Base-by-base conservation (phyloP, 2,113 vertebrate genomes). In the Syrmaticus mikado region DNA sequence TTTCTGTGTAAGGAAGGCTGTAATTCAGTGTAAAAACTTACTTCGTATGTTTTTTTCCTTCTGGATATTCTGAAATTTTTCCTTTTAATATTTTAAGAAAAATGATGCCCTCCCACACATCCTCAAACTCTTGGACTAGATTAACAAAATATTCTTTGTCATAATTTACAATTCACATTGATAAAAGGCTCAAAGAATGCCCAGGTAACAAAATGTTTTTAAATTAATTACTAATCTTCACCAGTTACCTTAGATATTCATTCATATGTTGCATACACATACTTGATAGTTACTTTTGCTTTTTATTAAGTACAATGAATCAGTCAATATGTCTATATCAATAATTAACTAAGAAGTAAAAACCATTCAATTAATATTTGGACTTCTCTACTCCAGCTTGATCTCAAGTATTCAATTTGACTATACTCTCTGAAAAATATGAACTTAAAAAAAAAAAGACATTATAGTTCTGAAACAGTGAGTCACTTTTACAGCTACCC, bases 41-140 rank as follows among this genome's bases (percentile, higher is more conserved):
- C 1, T 46, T 46, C 9, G 5, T n/a, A 8, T 16, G 10, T 60
- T 45, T 82, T 81, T 61, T 73, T n/a, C 7, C 16, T 78, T 1
- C 5, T 66, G 3, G 50, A 4, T 85, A 15, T 83, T 80, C 13
- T 90, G 41, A 57, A 74, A 55, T 71, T 34, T 2, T 70, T 36
- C 45, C 16, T 70, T 36, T 50, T 36, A 38, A 0, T 77, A 11
- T 12, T 77, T 45, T n/a, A 38, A 48, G 50, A 19, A 66, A 46
- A 10, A 88, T 30, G 25, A 74, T n/a, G 7, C 16, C 48, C 5
- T 50, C 15, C 24, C 1, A 0, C 8, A 0, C 8, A 53, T 5
- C 15, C 43, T 76, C 22, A 48, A 30, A 45, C 17, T 40, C 20
- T 27, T 88, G 9, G 8, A 17, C 45, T 16, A 2, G 3, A 67